Evolutionary conservation across 2,113 vertebrate genomes (phyloP), one percentile per base, ranked within the genome.

Genomic region (Mobula birostris): DNA sequence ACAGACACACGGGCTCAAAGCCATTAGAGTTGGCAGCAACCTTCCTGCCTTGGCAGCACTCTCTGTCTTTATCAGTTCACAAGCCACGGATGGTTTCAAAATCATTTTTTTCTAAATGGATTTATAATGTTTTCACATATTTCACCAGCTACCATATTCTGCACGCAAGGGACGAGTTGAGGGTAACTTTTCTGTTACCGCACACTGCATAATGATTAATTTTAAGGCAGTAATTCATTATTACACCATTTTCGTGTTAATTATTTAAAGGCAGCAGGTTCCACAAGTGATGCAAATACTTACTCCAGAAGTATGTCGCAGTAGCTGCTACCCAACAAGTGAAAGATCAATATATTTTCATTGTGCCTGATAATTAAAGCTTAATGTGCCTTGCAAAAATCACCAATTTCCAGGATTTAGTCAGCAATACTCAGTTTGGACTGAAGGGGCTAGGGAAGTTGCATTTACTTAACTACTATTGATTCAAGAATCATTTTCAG

Each of bases 61-160:
- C 70, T 74, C 70, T 48, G 66, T 93, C 70, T 93, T 74, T 48
- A 93, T 93, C 91, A 74, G 91, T 93, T 93, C 70, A 72, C 91
- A 93, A 93, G 91, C 91, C 91, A 76, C 70, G 91, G 68, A 93
- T 93, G 91, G 91, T 93, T 93, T 93, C 36, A 93, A 93, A 93
- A 93, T 93, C 68, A 76, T 93, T 93, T 74, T 91, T 74, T 74
- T 93, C n/a, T 29, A 93, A 93, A 93, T 93, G 91, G 68, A 93
- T 93, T 93, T 93, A 19, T 48, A 93, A 74, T 93, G 91, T 93
- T 93, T 93, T 93, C 68, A 74, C 91, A 74, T 93, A 93, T 29
- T 93, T 93, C 68, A 93, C 24, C 88, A 92, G 88, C 88, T 58
- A 68, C 70, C 36, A 48, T 93, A 48, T 19, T 27, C 24, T 93